These are phyloP conservation scores for Fragum fragum DNA, from an alignment of 2,888 invertebrate species.

Conservation along the genomic window DNA sequence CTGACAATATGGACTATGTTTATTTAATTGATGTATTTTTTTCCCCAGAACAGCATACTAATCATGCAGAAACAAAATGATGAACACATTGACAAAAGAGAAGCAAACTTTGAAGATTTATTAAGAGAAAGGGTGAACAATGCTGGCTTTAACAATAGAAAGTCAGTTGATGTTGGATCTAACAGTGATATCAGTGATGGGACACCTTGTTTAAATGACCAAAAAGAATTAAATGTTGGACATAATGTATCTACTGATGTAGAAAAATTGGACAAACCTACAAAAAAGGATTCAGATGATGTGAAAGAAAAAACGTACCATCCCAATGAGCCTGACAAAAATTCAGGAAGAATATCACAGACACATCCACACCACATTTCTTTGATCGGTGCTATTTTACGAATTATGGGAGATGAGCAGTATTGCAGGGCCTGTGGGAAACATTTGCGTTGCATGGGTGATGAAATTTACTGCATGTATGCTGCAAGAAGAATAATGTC, in stretches of 20 bases:
- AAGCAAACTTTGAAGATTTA: conserved; percentile 12
- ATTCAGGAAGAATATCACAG: neutral
- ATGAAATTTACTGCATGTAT: conserved; percentile 61
- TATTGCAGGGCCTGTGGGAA: conserved; percentile 70
- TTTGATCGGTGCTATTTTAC: conserved; percentile 71
- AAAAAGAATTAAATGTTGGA: neutral
- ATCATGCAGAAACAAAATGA: neutral
- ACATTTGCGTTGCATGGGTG: conserved; percentile 73
- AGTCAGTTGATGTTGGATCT: neutral
- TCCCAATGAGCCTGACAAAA: neutral
- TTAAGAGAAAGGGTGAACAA: conserved; percentile 13
- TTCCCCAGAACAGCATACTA: too few species aligned
- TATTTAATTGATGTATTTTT: too few species aligned
- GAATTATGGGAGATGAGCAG: conserved; percentile 74
- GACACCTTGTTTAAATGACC: neutral
- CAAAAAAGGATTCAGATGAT: neutral
- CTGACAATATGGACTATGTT: too few species aligned
- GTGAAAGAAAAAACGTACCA: neutral
- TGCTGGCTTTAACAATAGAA: neutral
- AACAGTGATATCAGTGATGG: neutral
- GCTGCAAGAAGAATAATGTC: conserved; percentile 7
- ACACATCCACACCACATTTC: neutral
- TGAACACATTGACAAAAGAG: neutral
- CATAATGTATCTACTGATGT: neutral
- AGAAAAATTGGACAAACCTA: neutral